These are phyloP conservation scores for Rhopilema esculentum DNA, from an alignment of 30 jellyfish, hydroid and myxozoan species.

Conservation along the genomic window DNA sequence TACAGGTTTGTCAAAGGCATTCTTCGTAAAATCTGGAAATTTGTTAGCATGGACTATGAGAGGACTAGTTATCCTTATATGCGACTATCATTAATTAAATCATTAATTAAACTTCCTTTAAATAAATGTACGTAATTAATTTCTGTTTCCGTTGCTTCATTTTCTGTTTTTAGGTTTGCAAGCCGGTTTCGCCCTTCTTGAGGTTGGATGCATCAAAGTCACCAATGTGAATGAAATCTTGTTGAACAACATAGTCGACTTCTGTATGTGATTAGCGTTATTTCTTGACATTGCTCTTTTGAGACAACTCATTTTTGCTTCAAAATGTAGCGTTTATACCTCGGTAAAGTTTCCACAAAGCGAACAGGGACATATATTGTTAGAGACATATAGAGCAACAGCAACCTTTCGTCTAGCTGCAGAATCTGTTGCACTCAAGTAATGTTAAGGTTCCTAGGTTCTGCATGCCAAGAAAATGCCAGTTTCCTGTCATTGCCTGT, in stretches of 20 bases:
- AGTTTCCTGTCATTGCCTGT: no score
- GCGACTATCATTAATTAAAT: no score
- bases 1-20: no score
- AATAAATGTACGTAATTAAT: background rate
- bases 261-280: background rate
- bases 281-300: background rate
- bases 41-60: background rate
- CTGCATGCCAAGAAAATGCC: no score
- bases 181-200: conserved; percentile 44
- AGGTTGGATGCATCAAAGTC: conserved; percentile 51
- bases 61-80: no score
- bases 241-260: conserved; percentile 47
- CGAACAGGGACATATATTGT: no score
- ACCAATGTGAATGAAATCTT: conserved; percentile 37
- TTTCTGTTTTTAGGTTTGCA: conserved; percentile 20
- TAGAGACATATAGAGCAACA: no score
- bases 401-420: no score
- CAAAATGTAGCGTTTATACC: no score
- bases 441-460: no score
- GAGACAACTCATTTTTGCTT: background rate
- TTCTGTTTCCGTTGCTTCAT: background rate
- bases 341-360: no score
- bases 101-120: background rate
- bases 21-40: background rate
- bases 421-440: no score